These are phyloP conservation scores for Phrynocephalus forsythii DNA, from an alignment of 2,797 vertebrate genomes.

Conservation along the genomic window DNA sequence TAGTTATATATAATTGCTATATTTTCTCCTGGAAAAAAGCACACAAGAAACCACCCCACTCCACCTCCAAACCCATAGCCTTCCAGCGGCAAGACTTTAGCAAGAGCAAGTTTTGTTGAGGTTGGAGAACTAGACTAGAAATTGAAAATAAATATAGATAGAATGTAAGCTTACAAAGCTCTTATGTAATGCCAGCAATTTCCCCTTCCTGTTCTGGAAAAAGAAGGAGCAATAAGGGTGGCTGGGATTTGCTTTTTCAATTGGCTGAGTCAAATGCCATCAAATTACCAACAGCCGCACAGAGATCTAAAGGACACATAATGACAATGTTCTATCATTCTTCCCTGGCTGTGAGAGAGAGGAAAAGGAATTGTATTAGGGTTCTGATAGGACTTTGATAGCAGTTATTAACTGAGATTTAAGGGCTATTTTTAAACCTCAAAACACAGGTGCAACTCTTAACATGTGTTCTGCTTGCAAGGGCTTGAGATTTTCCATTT, in stretches of 20 bases:
- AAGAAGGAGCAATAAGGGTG: constrained; percentile 26
- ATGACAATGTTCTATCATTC: constrained; percentile 68
- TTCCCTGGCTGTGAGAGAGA: constrained; percentile 32
- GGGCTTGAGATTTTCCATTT: constrained; percentile 55
- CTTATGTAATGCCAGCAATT: constrained; percentile 61
- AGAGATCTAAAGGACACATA: constrained; percentile 58
- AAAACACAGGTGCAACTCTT: constrained; percentile 40
- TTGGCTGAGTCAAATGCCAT: constrained; percentile 59
- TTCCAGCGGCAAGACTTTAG: constrained; percentile 25
- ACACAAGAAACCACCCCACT: too few species aligned
- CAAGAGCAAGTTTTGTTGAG: not conserved
- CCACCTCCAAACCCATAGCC: not conserved
- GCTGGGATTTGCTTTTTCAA: constrained; percentile 59
- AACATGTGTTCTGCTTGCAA: constrained; percentile 51
- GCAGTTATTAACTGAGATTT: constrained; percentile 63
- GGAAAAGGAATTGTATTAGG: constrained; percentile 50
- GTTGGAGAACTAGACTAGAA: not conserved
- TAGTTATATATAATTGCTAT: not conserved
- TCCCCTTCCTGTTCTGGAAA: constrained; percentile 47
- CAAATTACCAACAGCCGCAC: constrained; percentile 43
- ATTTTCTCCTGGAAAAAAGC: too few species aligned
- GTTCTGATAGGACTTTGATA: constrained; percentile 67
- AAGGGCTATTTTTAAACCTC: constrained; percentile 58
- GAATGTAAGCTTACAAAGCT: constrained; percentile 23
- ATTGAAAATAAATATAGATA: constrained; percentile 47